These are phyloP conservation scores for Ochlodes sylvanus DNA, from an alignment of 2,888 invertebrate genomes.

Conservation along the genomic window DNA sequence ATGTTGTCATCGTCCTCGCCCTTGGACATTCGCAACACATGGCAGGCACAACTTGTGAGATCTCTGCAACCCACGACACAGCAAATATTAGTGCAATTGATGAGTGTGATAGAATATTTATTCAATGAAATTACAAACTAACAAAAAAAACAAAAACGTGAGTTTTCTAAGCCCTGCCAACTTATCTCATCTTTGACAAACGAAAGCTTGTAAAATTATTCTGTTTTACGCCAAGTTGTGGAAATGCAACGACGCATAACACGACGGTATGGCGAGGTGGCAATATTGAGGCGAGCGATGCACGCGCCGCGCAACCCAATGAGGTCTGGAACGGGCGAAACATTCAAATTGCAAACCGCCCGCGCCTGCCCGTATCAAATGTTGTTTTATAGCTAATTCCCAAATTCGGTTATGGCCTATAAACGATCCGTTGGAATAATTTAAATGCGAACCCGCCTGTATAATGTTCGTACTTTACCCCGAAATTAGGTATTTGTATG, in stretches of 20 bases:
- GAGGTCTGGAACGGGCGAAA: slow-evolving; percentile 76
- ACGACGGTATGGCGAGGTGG: slow-evolving; percentile 40
- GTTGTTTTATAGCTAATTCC: slow-evolving; percentile 86
- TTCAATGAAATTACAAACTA: too few relatives aligned
- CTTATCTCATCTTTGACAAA: slow-evolving; percentile 9
- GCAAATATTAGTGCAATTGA: too few relatives aligned
- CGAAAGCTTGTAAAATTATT: slow-evolving; percentile 21
- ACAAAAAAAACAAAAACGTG: not conserved
- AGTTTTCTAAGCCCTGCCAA: not conserved
- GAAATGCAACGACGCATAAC: slow-evolving; percentile 36
- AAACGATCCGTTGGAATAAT: slow-evolving; percentile 85
- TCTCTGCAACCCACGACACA: too few relatives aligned
- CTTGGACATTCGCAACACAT: too few relatives aligned
- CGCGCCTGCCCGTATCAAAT: slow-evolving; percentile 84
- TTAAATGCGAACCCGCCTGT: slow-evolving; percentile 83
- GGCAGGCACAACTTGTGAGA: too few relatives aligned
- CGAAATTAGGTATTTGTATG: slow-evolving; percentile 85
- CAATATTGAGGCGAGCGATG: slow-evolving; percentile 57
- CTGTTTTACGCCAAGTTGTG: slow-evolving; percentile 21
- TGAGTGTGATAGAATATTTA: too few relatives aligned
- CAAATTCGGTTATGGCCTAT: slow-evolving; percentile 85
- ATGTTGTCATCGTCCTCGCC: too few relatives aligned
- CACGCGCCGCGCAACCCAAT: slow-evolving; percentile 80
- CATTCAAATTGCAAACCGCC: slow-evolving; percentile 83
- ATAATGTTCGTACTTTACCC: slow-evolving; percentile 83